phyloP scores from a whole-genome alignment of 2,797 vertebrate species.

The Salmo trutta region DNA sequence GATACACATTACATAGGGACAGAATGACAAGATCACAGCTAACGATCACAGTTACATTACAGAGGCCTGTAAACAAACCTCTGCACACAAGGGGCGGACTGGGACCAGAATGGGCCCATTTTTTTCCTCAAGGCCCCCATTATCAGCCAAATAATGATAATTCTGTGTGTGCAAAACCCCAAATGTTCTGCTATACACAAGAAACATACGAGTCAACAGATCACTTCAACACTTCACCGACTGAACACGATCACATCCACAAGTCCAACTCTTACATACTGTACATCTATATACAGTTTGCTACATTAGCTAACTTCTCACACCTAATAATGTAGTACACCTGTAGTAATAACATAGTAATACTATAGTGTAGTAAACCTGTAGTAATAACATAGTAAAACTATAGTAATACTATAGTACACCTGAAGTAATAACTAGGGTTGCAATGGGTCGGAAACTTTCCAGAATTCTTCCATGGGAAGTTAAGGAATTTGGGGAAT shows the following conservation, averaged over 20 bases:
- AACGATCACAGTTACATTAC: conserved; percentile 3
- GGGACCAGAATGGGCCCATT: not conserved
- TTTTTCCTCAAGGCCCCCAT: not conserved
- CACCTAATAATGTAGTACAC: not conserved
- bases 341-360: not conserved
- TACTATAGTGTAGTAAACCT: not conserved
- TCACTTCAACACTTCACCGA: conserved; percentile 17
- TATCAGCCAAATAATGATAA: not conserved
- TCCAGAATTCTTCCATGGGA: no score
- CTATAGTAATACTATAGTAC: not conserved
- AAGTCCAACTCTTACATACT: not conserved
- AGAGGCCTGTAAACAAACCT: not conserved
- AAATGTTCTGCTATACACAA: not conserved
- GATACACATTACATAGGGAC: conserved; percentile 41
- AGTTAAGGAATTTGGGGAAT: no score
- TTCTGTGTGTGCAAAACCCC: no score
- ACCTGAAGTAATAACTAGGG: no score
- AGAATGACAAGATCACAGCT: conserved; percentile 42
- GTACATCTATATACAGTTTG: conserved; percentile 23
- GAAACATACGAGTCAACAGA: not conserved
- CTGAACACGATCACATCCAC: conserved; percentile 25
- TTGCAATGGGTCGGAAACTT: no score
- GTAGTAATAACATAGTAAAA: no score
- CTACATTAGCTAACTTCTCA: conserved; percentile 6
- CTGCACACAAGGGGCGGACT: not conserved